Conservation (phyloP, 2,113 vertebrate genomes). For the Eupsittula cactorum region DNA sequence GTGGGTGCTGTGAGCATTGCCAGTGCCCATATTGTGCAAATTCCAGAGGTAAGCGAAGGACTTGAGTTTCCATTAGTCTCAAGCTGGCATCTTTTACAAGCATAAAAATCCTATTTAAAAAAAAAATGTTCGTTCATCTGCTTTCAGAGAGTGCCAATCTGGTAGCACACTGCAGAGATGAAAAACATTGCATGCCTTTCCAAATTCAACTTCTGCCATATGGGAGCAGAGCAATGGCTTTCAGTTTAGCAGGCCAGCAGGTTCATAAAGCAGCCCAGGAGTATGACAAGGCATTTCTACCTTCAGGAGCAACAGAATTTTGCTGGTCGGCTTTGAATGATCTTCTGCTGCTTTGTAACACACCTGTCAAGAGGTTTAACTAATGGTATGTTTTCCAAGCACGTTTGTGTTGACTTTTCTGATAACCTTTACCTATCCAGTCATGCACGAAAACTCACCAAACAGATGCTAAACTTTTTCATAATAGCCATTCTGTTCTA, state of each 20-base stretch:
- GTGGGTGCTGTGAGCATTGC: neutral
- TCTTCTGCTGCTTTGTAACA: neutral
- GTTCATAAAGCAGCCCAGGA: neutral
- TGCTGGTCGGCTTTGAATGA: slow-evolving; percentile 21
- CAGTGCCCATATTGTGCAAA: neutral
- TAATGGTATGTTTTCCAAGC: slow-evolving; percentile 34
- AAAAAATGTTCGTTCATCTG: neutral
- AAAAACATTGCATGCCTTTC: neutral
- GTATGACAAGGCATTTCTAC: neutral
- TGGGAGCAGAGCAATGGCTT: neutral
- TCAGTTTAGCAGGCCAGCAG: neutral
- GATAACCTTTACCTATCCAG: slow-evolving; percentile 72
- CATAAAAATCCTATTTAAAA: neutral
- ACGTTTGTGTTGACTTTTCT: slow-evolving; percentile 65
- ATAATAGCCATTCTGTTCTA: neutral
- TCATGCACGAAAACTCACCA: slow-evolving; percentile 60
- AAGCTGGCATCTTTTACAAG: neutral
- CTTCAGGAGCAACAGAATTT: slow-evolving; percentile 24
- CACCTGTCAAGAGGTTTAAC: slow-evolving; percentile 19
- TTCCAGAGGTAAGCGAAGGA: neutral
- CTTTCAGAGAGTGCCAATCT: slow-evolving; percentile 13
- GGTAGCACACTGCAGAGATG: neutral
- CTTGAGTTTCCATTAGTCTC: neutral
- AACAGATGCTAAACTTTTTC: slow-evolving; percentile 63
- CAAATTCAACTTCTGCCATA: neutral